Evolutionary conservation across 2,888 invertebrate genomes (phyloP).

Genomic region (Clitarchus hookeri): DNA sequence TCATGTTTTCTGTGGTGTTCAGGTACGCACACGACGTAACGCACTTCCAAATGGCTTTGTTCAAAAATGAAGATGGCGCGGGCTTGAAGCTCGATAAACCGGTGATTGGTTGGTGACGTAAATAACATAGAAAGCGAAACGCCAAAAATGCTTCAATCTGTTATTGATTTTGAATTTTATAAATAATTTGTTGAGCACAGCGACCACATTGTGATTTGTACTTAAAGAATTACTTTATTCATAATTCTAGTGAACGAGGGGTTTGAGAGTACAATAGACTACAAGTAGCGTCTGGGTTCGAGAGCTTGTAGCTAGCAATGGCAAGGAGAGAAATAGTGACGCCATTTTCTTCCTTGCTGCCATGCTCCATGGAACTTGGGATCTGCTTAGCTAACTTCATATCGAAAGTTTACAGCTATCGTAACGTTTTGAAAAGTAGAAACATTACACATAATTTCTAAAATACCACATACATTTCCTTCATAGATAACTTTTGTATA

Average conservation of each 20-base stretch:
- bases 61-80: conserved; percentile 87
- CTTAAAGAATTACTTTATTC: conserved; percentile 49
- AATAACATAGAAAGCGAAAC: conserved; percentile 24
- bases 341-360: background rate
- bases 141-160: background rate
- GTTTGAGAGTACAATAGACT: conserved; percentile 64
- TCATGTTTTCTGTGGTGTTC: conserved; percentile 59
- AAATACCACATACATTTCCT: too few relatives aligned
- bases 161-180: background rate
- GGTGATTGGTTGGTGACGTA: conserved; percentile 46
- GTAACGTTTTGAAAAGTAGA: too few relatives aligned
- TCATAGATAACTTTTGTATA: too few relatives aligned
- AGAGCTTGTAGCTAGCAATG: conserved; percentile 47
- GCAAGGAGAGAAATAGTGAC: background rate
- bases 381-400: too few relatives aligned
- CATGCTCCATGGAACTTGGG: too few relatives aligned
- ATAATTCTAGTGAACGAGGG: conserved; percentile 61
- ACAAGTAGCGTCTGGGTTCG: conserved; percentile 50
- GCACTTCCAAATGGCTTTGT: conserved; percentile 65
- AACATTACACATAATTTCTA: too few relatives aligned
- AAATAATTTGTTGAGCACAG: conserved; percentile 4
- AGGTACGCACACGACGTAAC: conserved; percentile 45
- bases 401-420: too few relatives aligned
- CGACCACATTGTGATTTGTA: conserved; percentile 4
- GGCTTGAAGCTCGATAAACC: conserved; percentile 43